Base-by-base conservation (phyloP, 2,797 vertebrate genomes). In the Chromobotia macracanthus region DNA sequence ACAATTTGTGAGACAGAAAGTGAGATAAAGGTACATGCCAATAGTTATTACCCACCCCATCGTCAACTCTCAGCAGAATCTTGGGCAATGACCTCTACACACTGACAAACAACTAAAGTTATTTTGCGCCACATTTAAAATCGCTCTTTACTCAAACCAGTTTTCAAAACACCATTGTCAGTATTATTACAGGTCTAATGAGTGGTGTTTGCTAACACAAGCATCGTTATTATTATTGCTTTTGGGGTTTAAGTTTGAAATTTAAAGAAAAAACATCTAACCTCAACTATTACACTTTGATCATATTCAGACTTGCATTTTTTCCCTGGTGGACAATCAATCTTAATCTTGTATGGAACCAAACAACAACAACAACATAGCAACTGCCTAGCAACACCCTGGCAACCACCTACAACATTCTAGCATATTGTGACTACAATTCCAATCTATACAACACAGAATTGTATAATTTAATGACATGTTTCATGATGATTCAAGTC, bases 1-100 rank as follows among this genome's bases (percentile, higher is more conserved):
- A 79, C 21, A 31, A 63, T 64, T 79, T 64, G 71, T 70, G 55
- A 77, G 11, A 48, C 23, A 64, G 16, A 38, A 64, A 64, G 31
- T n/a, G 31, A 64, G 61, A 35, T 64, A 61, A 31, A 61, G 44
- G 46, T 50, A 63, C 44, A 48, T 53, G 44, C 38, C 31, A 11
- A 12, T 38, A 19, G 28, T 38, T 64, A 5, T 38, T 38, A 38
- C 31, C 15, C 61, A 38, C 31, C 16, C 23, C 1, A 31, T 48
- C 35, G 23, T 28, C 13, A 48, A 12, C 23, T 50, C 35, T 19
- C 7, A 16, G 60, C 25, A 4, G 19, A n/a, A 28, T 15, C 63
- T 41, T 53, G 50, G 28, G 64, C 38, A 75, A 53, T 66, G 9
- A 75, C 61, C 48, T 48, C 56, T 72, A 28, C 31, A 21, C 46